Evolutionary conservation across 64 coral and sea anemone species (phyloP), one percentile per base, ranked within the genome.

Genomic region (Stichodactyla mertensii): DNA sequence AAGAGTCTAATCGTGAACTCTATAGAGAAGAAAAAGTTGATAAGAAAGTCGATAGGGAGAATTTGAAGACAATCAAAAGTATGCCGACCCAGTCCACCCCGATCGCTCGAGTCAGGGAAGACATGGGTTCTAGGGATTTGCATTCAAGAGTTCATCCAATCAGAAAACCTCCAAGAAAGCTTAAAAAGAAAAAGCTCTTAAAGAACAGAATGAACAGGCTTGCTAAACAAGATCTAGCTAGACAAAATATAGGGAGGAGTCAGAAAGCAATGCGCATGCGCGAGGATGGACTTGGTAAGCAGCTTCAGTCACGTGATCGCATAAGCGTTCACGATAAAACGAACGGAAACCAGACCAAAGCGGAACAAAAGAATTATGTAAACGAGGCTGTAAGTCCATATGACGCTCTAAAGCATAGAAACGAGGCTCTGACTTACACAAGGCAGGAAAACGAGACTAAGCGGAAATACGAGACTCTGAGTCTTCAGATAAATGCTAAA

Each of bases 1-100:
- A 91, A 27, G 84, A 91, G n/a, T 85, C 90, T 1, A 91, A 91
- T 52, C 83, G 85, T 16, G 78, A 81, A 26, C 90, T 91, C 54
- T 31, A 60, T 61, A 77, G 90, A 4, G 90, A 78, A 4, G 90
- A 91, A 64, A 91, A 83, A 87, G 90, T 91, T 27, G 90, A 91
- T 52, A 52, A 74, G 58, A 59, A 27, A 28, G 78, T 91, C 18
- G 85, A 91, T 28, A 82, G 51, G 24, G 61, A 91, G 16, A 18
- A 81, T 81, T 20, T 28, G 16, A 18, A 16, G 51, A 52, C 5
- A 19, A 14, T 52, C 19, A 81, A 81, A 31, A 6, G 4, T 3
- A 4, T 28, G 12, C 69, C 69, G 24, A 74, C 24, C 24, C n/a
- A 74, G 69, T 24, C 10, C 12, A 74, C n/a, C 24, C 53, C 78